Conservation (phyloP, 2,113 vertebrate species). For the Zosterops pallidus region DNA sequence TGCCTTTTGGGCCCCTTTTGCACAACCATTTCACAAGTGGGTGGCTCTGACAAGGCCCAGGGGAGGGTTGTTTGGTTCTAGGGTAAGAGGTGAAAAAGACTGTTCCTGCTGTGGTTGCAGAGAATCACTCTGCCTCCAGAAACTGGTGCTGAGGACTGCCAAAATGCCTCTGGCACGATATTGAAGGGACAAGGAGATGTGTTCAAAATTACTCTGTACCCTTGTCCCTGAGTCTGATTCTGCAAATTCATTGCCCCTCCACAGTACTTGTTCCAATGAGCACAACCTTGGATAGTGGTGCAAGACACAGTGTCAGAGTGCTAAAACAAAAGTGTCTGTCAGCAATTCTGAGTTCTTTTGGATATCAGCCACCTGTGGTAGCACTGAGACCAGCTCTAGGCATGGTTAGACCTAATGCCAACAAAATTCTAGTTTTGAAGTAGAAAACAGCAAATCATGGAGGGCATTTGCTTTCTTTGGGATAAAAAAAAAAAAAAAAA, state of each 20-base stretch:
- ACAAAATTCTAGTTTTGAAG: neutral
- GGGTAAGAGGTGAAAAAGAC: constrained; percentile 14
- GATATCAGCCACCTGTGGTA: neutral
- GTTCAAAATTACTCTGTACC: neutral
- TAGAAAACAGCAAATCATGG: neutral
- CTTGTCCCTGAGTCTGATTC: neutral
- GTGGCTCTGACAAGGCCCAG: neutral
- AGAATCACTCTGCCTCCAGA: neutral
- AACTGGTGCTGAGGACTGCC: neutral
- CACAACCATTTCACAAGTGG: constrained; percentile 42
- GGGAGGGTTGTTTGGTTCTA: constrained; percentile 9
- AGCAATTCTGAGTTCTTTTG: neutral
- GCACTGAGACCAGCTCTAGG: neutral
- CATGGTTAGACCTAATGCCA: neutral
- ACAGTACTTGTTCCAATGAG: accelerated
- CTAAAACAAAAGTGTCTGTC: neutral
- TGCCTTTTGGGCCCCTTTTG: constrained; percentile 5
- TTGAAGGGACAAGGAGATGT: neutral
- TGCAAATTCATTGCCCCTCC: neutral
- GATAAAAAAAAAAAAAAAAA: neutral
- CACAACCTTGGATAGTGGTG: neutral
- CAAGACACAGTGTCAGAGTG: neutral
- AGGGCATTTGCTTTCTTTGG: neutral
- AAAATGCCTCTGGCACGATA: neutral
- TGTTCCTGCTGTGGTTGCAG: neutral